Conservation (phyloP, 1,140 invertebrate species). For the Drosophila orena region DNA sequence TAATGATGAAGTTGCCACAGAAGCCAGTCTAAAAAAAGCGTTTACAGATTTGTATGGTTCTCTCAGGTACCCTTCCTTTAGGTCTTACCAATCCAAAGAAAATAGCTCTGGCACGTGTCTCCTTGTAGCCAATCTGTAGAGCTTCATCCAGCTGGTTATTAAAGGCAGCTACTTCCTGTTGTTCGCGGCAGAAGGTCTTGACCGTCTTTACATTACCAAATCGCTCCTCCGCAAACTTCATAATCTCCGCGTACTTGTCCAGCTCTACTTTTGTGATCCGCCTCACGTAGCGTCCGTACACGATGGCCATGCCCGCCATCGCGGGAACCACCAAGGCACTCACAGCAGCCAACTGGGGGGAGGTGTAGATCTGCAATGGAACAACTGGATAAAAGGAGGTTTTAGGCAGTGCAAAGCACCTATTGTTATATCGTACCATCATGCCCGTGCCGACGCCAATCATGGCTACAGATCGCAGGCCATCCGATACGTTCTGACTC, state of each 20-base stretch:
- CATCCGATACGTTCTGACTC: constrained; percentile 97
- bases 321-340: constrained; percentile 95
- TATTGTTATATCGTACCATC: constrained; percentile 89
- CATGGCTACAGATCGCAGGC: constrained; percentile 94
- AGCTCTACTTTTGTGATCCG: constrained; percentile 94
- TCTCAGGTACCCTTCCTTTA: no score
- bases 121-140: constrained; percentile 92
- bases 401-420: neutral
- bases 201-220: constrained; percentile 98
- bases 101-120: constrained; percentile 93
- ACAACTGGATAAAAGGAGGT: neutral
- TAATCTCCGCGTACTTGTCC: constrained; percentile 93
- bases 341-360: constrained; percentile 93
- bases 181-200: constrained; percentile 95
- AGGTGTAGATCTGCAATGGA: constrained; percentile 92
- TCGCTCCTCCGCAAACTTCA: constrained; percentile 95
- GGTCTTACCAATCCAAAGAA: constrained; percentile 93
- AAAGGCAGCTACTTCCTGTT: constrained; percentile 91
- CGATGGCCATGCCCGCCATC: constrained; percentile 92
- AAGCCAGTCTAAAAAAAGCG: constrained; percentile 91
- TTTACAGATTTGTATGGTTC: neutral
- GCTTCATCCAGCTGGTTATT: constrained; percentile 90
- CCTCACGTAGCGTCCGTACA: constrained; percentile 95
- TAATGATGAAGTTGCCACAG: constrained; percentile 95
- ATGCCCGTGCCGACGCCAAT: constrained; percentile 93